Conservation (phyloP, 2,797 vertebrate species). For the Tolypeutes matacus region DNA sequence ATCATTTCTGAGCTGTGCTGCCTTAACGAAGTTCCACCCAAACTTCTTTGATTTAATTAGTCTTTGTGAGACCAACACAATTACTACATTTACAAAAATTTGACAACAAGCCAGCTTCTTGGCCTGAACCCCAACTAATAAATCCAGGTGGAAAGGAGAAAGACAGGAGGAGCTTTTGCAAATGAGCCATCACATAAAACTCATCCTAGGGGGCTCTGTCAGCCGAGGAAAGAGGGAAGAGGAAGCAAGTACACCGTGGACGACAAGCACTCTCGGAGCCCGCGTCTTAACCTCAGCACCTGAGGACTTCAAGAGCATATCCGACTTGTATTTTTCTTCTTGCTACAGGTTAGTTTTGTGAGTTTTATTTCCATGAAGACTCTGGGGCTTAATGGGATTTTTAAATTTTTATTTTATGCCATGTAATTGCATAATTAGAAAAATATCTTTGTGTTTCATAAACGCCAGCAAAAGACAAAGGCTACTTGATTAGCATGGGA, state of each 20-base stretch:
- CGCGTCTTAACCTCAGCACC: background rate
- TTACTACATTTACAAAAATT: background rate
- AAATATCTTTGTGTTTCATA: background rate
- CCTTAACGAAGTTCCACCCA: background rate
- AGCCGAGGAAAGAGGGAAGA: background rate
- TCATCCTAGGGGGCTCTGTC: background rate
- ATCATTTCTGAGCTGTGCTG: background rate
- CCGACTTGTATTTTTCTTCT: background rate
- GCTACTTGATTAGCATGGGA: background rate
- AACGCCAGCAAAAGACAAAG: background rate
- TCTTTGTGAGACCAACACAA: background rate
- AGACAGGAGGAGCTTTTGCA: background rate
- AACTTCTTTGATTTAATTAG: background rate
- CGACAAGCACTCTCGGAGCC: background rate
- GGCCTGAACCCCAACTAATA: background rate
- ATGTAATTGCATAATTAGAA: background rate
- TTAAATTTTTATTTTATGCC: background rate
- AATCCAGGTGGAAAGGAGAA: background rate
- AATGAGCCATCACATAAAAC: background rate
- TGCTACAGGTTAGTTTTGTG: slow-evolving; percentile 46
- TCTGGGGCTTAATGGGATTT: background rate
- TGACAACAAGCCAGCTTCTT: background rate
- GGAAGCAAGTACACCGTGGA: background rate
- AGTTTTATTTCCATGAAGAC: background rate
- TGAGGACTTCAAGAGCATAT: background rate